Evolutionary conservation across 2,888 invertebrate species (phyloP), one percentile per base, ranked within the genome.

Genomic region (Trimorus sp.): DNA sequence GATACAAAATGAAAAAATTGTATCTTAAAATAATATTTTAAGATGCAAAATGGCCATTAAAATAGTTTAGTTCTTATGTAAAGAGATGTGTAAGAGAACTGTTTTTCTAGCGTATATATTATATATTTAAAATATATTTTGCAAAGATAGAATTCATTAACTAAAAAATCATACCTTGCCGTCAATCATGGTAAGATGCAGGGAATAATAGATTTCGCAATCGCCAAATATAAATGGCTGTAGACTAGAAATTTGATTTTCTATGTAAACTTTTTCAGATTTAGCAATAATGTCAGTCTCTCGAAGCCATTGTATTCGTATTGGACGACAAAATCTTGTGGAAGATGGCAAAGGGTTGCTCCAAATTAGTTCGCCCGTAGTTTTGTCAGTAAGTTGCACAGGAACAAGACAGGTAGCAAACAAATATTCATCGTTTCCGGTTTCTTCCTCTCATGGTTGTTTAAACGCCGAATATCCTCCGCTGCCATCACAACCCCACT

Each of bases 311-410:
- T 82, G 69, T 7, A 82, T 36, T 66, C 73, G 73, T 58, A 79
- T 66, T 53, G 84, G 82, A 1, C 71, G 45, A 54, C 79, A 76
- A 62, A 60, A 82, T 12, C 82, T 56, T 36, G 74, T 65, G 15
- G 75, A 82, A 36, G 74, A 82, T 15, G 79, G 68, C 8, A 51
- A 56, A 15, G 40, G 48, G 65, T 82, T 82, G 15, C 59, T 70
- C 70, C 77, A 71, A n/a, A 78, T 42, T 4, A 78, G 48, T 58
- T 60, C n/a, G 53, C 66, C 16, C 2, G 58, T 37, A 0, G 14
- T 16, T 42, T 68, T 53, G 0, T 14, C 9, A 14, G 14, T 4
- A 3, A 80, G 38, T 26, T 45, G 58, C 15, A 80, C 58, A 12
- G 71, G 81, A 49, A 81, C 76, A 1, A 60, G 5, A 8, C 49